phyloP scores from a whole-genome alignment of 2,113 vertebrate species.

The Osmerus eperlanus region DNA sequence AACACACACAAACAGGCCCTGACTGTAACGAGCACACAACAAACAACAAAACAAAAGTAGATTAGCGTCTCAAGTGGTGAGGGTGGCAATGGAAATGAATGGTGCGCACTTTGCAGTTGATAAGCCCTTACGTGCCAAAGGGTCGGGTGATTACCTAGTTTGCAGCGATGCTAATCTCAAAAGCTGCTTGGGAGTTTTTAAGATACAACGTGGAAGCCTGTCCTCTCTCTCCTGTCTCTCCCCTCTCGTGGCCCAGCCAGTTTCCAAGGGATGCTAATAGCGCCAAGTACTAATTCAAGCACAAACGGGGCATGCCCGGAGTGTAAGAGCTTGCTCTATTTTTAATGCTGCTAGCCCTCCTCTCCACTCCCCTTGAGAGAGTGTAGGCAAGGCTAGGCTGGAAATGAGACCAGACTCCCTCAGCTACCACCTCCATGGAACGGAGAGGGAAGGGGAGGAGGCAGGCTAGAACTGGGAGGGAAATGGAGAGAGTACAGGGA shows the following conservation, averaged over 20 bases:
- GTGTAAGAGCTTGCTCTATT: conserved; percentile 3
- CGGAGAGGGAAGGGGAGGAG: not conserved
- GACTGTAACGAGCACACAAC: conserved; percentile 18
- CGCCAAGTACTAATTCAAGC: not conserved
- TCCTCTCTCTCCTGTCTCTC: conserved; percentile 42
- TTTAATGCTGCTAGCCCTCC: not conserved
- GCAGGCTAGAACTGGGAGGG: not conserved
- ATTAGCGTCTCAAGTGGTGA: conserved; percentile 44
- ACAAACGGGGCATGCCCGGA: not conserved
- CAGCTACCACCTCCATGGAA: not conserved
- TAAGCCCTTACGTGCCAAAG: conserved; percentile 70
- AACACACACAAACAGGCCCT: conserved; percentile 26
- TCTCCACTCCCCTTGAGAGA: conserved; percentile 5
- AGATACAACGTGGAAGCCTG: conserved; percentile 60
- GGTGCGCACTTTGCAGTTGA: conserved; percentile 55
- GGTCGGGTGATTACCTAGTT: conserved; percentile 63
- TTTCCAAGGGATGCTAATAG: conserved; percentile 21
- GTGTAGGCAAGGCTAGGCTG: not conserved
- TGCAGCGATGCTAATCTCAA: conserved; percentile 68
- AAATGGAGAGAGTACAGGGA: conserved; percentile 4
- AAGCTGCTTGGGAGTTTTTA: conserved; percentile 72
- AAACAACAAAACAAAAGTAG: conserved; percentile 45
- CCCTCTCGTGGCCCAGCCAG: conserved; percentile 18
- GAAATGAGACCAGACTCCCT: conserved; percentile 7
- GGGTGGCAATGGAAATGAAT: conserved; percentile 48